These are phyloP conservation scores for Lucilia cuprina DNA, from an alignment of 1,140 invertebrate genomes.

Conservation along the genomic window DNA sequence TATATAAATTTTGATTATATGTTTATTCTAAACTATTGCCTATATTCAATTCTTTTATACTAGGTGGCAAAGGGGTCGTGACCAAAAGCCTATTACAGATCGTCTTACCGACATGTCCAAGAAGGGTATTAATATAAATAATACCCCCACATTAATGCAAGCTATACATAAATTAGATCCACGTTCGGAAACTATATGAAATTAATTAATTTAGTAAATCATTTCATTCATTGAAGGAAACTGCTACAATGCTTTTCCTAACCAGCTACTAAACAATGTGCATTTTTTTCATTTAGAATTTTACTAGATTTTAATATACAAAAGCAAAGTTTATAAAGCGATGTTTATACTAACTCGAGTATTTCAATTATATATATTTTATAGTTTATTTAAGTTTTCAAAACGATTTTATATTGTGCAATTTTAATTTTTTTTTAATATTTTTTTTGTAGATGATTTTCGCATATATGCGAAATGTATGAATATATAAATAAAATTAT, in stretches of 20 bases:
- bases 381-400: not conserved
- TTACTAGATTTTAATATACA: not conserved
- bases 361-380: not conserved
- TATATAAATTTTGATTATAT: no score
- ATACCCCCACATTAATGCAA: conserved; percentile 67
- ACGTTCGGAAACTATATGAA: conserved; percentile 56
- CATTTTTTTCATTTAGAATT: not conserved
- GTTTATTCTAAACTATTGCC: no score
- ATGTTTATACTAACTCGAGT: not conserved
- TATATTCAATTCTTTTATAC: no score
- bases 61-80: conserved; percentile 71
- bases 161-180: conserved; percentile 66
- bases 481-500: not conserved
- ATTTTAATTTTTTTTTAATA: not conserved
- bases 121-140: conserved; percentile 69
- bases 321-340: not conserved
- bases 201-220: not conserved
- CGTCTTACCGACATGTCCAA: conserved; percentile 68
- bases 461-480: not conserved
- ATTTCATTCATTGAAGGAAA: not conserved
- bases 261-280: not conserved
- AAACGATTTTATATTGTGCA: not conserved
- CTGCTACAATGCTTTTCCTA: not conserved
- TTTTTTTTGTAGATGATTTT: not conserved
- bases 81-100: conserved; percentile 69